Evolutionary conservation across 2,797 vertebrate genomes (phyloP).

Genomic region (Hydrophis major): DNA sequence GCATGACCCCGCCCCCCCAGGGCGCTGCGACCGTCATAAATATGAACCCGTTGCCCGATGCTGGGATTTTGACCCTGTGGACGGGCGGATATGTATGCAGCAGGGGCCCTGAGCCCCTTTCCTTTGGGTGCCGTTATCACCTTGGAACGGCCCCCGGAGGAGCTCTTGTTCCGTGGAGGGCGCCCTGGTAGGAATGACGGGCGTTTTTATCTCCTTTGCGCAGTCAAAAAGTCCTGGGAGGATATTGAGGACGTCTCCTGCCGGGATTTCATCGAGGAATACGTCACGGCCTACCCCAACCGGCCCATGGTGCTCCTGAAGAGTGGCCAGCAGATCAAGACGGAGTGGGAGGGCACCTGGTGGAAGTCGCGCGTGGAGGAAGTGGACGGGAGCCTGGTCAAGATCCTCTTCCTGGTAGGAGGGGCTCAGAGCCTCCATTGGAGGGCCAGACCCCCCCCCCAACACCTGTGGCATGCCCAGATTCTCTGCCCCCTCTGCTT

Average conservation of each 20-base stretch:
- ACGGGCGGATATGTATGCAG: rapidly evolving
- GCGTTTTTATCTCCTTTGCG: not conserved
- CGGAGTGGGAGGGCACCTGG: slow-evolving; percentile 98
- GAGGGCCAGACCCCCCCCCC: not conserved
- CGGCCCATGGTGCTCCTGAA: slow-evolving; percentile 99
- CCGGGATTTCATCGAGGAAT: slow-evolving; percentile 94
- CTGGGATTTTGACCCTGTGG: too few relatives aligned
- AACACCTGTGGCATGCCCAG: too few relatives aligned
- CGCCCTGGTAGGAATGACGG: not conserved
- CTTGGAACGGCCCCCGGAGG: too few relatives aligned
- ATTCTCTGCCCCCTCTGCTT: not conserved
- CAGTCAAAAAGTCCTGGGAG: slow-evolving; percentile 92
- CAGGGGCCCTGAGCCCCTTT: too few relatives aligned
- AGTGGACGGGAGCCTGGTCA: slow-evolving; percentile 95
- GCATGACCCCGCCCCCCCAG: too few relatives aligned
- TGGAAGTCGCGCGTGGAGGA: slow-evolving; percentile 98
- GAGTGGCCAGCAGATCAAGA: slow-evolving; percentile 93
- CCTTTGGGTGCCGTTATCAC: too few relatives aligned
- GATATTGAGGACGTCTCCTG: slow-evolving; percentile 96
- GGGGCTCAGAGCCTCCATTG: too few relatives aligned
- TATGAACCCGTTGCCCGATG: too few relatives aligned
- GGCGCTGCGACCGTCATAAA: too few relatives aligned
- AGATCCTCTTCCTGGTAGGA: slow-evolving; percentile 94
- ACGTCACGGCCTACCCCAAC: slow-evolving; percentile 95
- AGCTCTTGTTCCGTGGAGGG: not conserved